phyloP scores from a whole-genome alignment of 2,888 invertebrate species.

The Drosophila subsilvestris region DNA sequence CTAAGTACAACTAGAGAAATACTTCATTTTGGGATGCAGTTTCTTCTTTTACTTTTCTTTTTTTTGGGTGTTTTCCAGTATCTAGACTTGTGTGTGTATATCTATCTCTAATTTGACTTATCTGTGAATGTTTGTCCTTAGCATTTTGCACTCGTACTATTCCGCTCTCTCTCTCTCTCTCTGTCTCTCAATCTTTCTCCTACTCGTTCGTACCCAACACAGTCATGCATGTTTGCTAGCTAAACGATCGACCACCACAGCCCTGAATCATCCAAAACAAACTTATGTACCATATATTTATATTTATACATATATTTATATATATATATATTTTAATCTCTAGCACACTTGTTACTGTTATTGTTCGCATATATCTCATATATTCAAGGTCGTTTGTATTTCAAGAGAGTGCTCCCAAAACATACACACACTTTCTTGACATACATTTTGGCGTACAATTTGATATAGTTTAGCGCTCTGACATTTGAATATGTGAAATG shows the following conservation, averaged over 20 bases:
- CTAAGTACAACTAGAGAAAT: conserved; percentile 16
- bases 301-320: conserved; percentile 4
- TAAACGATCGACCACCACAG: conserved; percentile 15
- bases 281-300: conserved; percentile 17
- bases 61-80: conserved; percentile 33
- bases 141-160: conserved; percentile 57
- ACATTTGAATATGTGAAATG: conserved; percentile 3
- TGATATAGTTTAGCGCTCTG: conserved; percentile 7
- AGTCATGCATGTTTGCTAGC: conserved; percentile 66
- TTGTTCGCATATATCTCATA: conserved; percentile 10
- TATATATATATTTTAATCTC: conserved; percentile 12
- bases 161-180: conserved; percentile 30
- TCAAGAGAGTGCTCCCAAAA: not conserved
- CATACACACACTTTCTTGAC: not conserved
- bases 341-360: conserved; percentile 18
- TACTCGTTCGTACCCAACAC: conserved; percentile 31
- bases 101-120: conserved; percentile 20
- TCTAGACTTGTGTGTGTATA: conserved; percentile 18
- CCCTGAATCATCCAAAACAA: conserved; percentile 44
- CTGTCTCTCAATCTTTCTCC: conserved; percentile 37
- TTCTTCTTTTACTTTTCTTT: conserved; percentile 1
- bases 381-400: not conserved
- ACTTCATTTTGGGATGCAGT: conserved; percentile 37
- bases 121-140: conserved; percentile 56
- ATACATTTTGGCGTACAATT: not conserved